Base-by-base conservation (phyloP, 2,113 vertebrate genomes). In the Brachyhypopomus occidentalis region DNA sequence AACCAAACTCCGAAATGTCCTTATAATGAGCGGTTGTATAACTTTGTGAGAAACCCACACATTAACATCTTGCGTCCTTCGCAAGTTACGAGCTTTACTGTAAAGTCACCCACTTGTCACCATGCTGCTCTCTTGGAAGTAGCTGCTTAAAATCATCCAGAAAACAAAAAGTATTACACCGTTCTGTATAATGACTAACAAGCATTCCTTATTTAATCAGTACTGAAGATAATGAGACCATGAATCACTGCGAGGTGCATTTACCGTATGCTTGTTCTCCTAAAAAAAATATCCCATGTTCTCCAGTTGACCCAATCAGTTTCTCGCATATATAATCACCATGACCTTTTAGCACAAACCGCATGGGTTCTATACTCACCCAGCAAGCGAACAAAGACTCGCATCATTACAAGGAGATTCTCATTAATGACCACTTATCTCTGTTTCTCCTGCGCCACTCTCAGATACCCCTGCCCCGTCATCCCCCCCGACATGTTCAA, bases 131-230 rank as follows among this genome's bases (percentile, higher is more conserved):
- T 8, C 30, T 58, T 22, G 34, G 71, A 66, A 25, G 27, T 67
- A 80, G 38, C 58, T n/a, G 45, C 45, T 74, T 66, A 11, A 80
- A 80, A 74, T 41, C 27, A 25, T 66, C 73, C 79, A 80, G 17
- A 38, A 30, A 7, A 2, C 36, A 20, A 69, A 38, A 23, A 6
- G 19, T 8, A 38, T 38, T 19, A n/a, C 17, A n/a, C 63, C 4
- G 19, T 38, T 69, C 64, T 20, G 27, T 7, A 19, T 34, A 17
- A 9, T 4, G 27, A 36, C 27, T 36, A 3, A 63, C 23, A 64
- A 3, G 3, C 23, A 5, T 23, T 8, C 22, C 23, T 23, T 25
- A 62, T 22, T 62, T 14, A 12, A 52, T 52, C 45, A 52, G 45
- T 52, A 52, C 3, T 52, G 45, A 52, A 52, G 7, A 52, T 52